Percentiles rank a stretch among this genome's conserved stretches.
phyloP scores from a whole-genome alignment of 2,888 invertebrate genomes.

The Trachelus iudaicus region DNA sequence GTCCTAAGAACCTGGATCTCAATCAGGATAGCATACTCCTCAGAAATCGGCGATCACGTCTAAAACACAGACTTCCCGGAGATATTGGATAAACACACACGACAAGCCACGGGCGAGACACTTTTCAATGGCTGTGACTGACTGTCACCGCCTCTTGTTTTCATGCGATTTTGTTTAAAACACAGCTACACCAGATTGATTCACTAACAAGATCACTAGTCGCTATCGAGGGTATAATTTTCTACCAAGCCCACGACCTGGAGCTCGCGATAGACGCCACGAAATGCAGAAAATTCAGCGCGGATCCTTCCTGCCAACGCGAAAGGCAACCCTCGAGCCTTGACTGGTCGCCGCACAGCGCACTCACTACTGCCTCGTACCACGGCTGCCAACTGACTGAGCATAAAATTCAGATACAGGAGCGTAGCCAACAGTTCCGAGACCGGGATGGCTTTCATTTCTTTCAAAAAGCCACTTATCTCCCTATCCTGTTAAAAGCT shows the following conservation, averaged over 20 bases:
- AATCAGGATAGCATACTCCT: conserved; percentile 13
- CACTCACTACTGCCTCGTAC: conserved; percentile 33
- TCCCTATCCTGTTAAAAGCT: neutral
- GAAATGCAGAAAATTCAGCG: conserved; percentile 6
- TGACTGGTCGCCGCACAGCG: conserved; percentile 49
- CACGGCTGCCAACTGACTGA: conserved; percentile 41
- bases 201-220: neutral
- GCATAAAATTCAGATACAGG: conserved; percentile 30
- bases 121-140: conserved; percentile 43
- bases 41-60: neutral
- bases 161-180: conserved; percentile 29
- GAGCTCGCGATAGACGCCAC: conserved; percentile 5
- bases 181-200: neutral
- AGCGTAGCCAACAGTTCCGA: conserved; percentile 1
- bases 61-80: neutral
- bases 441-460: neutral
- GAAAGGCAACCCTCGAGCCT: conserved; percentile 47
- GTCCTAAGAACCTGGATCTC: conserved; percentile 2
- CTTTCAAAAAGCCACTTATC: neutral
- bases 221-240: neutral
- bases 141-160: conserved; percentile 38
- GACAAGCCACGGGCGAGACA: conserved; percentile 27
- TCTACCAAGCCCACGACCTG: conserved; percentile 2
- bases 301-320: conserved; percentile 28
- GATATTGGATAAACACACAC: conserved; percentile 12